phyloP scores from a whole-genome alignment of 2,113 vertebrate species.

The Stegostoma tigrinum region DNA sequence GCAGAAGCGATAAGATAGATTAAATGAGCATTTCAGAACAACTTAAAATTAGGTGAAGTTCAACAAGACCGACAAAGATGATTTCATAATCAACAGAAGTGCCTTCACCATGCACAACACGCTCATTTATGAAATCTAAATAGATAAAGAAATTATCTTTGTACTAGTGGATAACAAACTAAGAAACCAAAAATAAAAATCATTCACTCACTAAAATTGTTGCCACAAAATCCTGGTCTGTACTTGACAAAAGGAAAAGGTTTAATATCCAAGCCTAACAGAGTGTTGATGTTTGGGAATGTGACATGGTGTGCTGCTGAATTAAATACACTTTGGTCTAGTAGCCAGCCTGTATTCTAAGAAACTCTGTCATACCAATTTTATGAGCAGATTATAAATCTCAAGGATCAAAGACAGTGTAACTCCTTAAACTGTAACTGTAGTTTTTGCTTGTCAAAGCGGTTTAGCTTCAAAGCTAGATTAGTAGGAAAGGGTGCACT shows the following conservation, averaged over 20 bases:
- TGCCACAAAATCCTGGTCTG: neutral
- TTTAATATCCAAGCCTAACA: neutral
- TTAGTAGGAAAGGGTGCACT: neutral
- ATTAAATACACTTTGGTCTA: neutral
- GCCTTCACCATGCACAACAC: neutral
- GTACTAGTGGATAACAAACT: neutral
- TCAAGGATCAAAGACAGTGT: neutral
- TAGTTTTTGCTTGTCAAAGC: neutral
- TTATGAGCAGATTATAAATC: neutral
- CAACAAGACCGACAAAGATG: neutral
- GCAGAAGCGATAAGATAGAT: neutral
- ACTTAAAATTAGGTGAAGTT: neutral
- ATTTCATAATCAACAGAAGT: neutral
- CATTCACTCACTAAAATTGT: neutral
- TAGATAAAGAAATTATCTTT: neutral
- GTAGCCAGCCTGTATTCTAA: neutral
- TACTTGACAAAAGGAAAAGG: neutral
- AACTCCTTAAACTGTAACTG: neutral
- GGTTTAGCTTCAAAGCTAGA: neutral
- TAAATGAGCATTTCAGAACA: neutral
- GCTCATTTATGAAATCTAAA: neutral
- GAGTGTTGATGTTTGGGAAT: neutral
- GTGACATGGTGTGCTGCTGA: neutral
- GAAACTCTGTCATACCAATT: neutral
- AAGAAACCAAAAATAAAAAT: neutral